Percentiles rank a stretch among this genome's conserved stretches.
Conservation (phyloP, 2,797 vertebrate genomes). For the Phrynocephalus forsythii region DNA sequence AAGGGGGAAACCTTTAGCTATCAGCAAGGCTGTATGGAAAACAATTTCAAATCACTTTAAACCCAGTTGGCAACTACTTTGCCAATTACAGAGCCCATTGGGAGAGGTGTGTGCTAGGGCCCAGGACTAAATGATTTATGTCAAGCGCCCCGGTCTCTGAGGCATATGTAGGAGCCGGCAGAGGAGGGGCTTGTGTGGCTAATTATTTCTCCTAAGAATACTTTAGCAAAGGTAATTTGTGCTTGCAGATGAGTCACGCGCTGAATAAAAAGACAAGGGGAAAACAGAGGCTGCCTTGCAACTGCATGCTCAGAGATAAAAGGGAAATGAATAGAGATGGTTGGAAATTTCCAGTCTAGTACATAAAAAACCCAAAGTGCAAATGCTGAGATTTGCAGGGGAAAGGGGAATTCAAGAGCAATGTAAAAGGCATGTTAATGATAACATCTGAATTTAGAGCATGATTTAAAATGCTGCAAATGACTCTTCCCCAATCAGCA, state of each 20-base stretch:
- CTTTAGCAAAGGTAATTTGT: conserved; percentile 81
- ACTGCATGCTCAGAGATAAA: conserved; percentile 66
- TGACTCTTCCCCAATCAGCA: background rate
- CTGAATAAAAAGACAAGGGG: conserved; percentile 69
- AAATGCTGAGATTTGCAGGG: conserved; percentile 5
- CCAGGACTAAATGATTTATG: conserved; percentile 85
- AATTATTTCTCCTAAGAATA: conserved; percentile 87
- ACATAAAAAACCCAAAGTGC: conserved; percentile 39
- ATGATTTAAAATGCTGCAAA: conserved; percentile 35
- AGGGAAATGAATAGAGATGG: conserved; percentile 48
- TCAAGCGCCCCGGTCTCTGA: conserved; percentile 78
- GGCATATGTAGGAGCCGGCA: conserved; percentile 73
- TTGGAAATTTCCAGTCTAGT: conserved; percentile 50
- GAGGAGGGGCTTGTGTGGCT: conserved; percentile 80
- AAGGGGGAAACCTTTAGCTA: conserved; percentile 83
- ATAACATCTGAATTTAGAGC: conserved; percentile 24
- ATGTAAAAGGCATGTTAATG: conserved; percentile 34
- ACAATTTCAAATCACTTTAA: conserved; percentile 87
- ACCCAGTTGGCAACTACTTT: conserved; percentile 85
- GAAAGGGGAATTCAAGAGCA: conserved; percentile 16
- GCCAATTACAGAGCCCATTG: conserved; percentile 83
- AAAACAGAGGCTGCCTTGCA: conserved; percentile 68
- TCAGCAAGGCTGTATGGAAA: conserved; percentile 84
- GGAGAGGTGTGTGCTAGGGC: conserved; percentile 81
- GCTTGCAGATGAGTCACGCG: conserved; percentile 80